Conservation (phyloP, 2,113 vertebrate genomes). For the Illadopsis cleaveri region DNA sequence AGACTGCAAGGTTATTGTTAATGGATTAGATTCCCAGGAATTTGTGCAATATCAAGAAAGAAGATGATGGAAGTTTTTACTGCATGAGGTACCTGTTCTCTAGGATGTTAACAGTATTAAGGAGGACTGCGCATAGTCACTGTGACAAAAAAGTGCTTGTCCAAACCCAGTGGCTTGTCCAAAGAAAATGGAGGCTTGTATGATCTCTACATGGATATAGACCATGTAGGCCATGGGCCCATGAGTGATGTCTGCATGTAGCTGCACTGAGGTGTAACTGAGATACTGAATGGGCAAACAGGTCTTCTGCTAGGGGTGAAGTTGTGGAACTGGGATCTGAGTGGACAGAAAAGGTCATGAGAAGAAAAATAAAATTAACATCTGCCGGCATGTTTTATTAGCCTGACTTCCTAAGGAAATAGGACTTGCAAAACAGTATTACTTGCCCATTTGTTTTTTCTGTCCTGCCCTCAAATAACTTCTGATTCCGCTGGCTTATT, state of each 20-base stretch:
- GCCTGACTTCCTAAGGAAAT: constrained; percentile 20
- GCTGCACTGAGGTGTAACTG: not conserved
- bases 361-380: constrained; percentile 21
- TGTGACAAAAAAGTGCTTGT: not conserved
- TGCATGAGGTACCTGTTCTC: not conserved
- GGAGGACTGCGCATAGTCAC: too few species aligned
- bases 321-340: not conserved
- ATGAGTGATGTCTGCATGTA: not conserved
- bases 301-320: not conserved
- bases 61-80: not conserved
- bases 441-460: not conserved
- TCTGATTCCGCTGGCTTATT: constrained; percentile 1
- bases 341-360: constrained; percentile 6
- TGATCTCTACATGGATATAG: not conserved
- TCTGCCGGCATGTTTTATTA: constrained; percentile 25
- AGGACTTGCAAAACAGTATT: not conserved
- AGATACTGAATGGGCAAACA: not conserved
- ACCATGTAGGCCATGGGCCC: too few species aligned
- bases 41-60: not conserved
- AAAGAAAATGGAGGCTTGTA: not conserved
- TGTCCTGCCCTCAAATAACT: constrained; percentile 12
- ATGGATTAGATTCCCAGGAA: not conserved
- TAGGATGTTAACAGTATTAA: not conserved
- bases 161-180: not conserved
- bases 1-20: not conserved